phyloP scores from a whole-genome alignment of 2,797 vertebrate species.

The Echeneis naucrates region DNA sequence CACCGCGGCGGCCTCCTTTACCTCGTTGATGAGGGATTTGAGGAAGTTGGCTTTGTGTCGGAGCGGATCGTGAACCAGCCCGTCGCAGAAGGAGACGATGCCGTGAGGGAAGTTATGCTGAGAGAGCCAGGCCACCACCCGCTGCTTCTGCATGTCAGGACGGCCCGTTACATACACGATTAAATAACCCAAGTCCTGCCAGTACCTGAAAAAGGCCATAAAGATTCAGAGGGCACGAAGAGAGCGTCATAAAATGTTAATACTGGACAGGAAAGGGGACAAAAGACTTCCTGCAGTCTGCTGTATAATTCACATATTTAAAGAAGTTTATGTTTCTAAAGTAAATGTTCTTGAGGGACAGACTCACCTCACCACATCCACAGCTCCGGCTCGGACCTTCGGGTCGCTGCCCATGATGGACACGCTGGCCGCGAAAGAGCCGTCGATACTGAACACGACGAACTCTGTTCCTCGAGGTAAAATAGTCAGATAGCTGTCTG shows the following conservation, averaged over 20 bases:
- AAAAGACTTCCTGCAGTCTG: too few relatives aligned
- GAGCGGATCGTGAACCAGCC: constrained; percentile 96
- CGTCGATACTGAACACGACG: constrained; percentile 98
- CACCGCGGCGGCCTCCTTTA: constrained; percentile 65
- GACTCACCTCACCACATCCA: constrained; percentile 96
- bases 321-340: not conserved
- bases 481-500: constrained; percentile 95
- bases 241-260: not conserved
- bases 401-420: constrained; percentile 99
- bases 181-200: constrained; percentile 98
- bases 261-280: too few relatives aligned
- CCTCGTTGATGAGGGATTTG: constrained; percentile 92
- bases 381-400: constrained; percentile 95
- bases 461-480: constrained; percentile 93
- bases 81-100: constrained; percentile 96
- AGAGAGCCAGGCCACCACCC: constrained; percentile 97
- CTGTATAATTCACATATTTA: not conserved
- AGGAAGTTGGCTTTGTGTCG: constrained; percentile 98
- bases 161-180: constrained; percentile 97
- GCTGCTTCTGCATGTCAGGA: constrained; percentile 99
- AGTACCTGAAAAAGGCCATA: constrained; percentile 85
- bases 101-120: constrained; percentile 99
- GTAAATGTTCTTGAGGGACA: not conserved
- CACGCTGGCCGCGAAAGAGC: constrained; percentile 97
- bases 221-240: not conserved